phyloP scores from a whole-genome alignment of 2,113 vertebrate genomes.

The zebrafish (Danio rerio) region DNA sequence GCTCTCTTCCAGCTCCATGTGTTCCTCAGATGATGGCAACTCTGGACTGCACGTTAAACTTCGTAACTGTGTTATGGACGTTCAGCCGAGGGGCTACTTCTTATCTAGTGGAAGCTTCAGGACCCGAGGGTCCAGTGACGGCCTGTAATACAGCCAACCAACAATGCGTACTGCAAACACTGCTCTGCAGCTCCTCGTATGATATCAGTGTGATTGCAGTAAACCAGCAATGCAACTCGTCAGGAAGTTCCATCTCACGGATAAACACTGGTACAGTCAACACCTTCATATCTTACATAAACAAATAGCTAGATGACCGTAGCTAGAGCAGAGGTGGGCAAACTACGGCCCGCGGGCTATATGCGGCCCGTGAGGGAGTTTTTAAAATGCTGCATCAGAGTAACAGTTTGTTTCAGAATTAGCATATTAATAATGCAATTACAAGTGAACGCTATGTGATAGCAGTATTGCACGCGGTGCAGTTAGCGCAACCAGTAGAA shows the following conservation, averaged over 20 bases:
- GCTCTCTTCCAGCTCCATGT: constrained; percentile 62
- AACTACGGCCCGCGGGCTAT: too few relatives aligned
- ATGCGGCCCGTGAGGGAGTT: too few relatives aligned
- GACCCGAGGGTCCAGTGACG: constrained; percentile 54
- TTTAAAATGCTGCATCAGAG: too few relatives aligned
- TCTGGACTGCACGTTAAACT: constrained; percentile 64
- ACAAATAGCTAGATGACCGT: too few relatives aligned
- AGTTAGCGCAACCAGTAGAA: too few relatives aligned
- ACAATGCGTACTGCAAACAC: constrained; percentile 62
- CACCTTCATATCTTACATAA: not conserved
- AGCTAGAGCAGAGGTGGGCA: too few relatives aligned
- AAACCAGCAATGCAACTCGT: constrained; percentile 41
- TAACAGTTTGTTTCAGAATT: too few relatives aligned
- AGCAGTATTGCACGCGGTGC: too few relatives aligned
- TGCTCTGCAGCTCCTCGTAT: constrained; percentile 67
- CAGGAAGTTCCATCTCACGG: constrained; percentile 21
- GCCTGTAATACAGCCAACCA: constrained; percentile 65
- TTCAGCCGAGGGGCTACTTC: constrained; percentile 46
- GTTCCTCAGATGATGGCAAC: constrained; percentile 60
- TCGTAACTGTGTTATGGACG: constrained; percentile 67
- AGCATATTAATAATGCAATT: too few relatives aligned
- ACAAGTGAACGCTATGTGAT: too few relatives aligned
- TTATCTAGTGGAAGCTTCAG: constrained; percentile 70
- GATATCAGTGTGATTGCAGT: constrained; percentile 57
- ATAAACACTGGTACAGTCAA: constrained; percentile 44